Evolutionary conservation across 2,113 vertebrate genomes (phyloP), one percentile per base, ranked within the genome.

Genomic region (Danionella cerebrum): DNA sequence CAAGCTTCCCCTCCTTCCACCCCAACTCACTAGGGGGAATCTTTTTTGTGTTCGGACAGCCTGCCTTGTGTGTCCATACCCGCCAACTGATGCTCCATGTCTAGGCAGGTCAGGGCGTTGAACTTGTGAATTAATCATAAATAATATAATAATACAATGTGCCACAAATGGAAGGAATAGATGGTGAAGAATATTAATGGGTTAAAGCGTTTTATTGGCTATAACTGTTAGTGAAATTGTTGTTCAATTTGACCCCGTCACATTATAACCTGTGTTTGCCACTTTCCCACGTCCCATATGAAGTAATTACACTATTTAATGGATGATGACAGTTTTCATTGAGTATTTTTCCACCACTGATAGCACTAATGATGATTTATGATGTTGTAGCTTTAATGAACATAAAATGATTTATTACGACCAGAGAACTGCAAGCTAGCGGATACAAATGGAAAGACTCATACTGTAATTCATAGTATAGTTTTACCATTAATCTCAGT

Each of bases 351-450:
- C 69, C 70, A 78, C 63, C 79, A 74, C 76, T 80, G 73, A 79
- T 77, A 65, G 50, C 33, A 24, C 73, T 79, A 80, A 82, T 80
- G 67, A 80, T 78, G 81, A 84, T 84, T 76, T 72, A 80, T 70
- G 70, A 67, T 71, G 19, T 25, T 53, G 50, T 70, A 41, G 58
- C n/a, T 1, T 75, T 74, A 80, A 81, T 65, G 67, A 25, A 39
- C 64, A 64, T 44, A 38, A 68, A 67, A 72, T 63, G 74, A 81
- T 80, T 76, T 69, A 84, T 82, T 78, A 80, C 35, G 41, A 67
- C 52, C 36, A 55, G 62, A 73, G 75, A 76, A 52, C 67, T 66
- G 60, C 65, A 70, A 77, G 72, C 81, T 62, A 76, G 60, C 67
- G 65, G 31, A 67, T 65, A 78, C 67, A 72, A 39, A 80, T 78